These are phyloP conservation scores for Drosophila bipectinata DNA, from an alignment of 1,140 invertebrate species.

Conservation along the genomic window DNA sequence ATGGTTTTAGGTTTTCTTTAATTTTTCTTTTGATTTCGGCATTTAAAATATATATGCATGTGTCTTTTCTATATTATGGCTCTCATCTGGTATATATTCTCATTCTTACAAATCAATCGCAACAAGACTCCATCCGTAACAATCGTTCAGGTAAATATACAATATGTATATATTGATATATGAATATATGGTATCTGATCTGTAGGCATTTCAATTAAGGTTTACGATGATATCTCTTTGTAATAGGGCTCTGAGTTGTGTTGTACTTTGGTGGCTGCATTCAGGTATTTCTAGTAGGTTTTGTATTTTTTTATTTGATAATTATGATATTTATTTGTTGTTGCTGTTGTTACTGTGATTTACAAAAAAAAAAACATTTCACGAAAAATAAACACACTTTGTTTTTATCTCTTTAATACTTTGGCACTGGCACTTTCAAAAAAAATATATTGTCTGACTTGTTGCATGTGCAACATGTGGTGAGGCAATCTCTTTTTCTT, in stretches of 20 bases:
- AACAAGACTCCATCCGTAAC: background rate
- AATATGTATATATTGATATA: background rate
- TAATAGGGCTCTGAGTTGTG: background rate
- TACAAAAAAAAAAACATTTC: background rate
- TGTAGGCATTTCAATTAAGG: background rate
- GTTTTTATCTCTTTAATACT: background rate
- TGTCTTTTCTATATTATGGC: background rate
- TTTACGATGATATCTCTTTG: background rate
- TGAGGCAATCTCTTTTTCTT: background rate
- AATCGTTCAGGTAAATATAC: background rate
- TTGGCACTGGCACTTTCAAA: conserved; percentile 5
- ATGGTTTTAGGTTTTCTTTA: conserved; percentile 5
- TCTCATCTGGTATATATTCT: background rate
- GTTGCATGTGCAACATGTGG: conserved; percentile 5
- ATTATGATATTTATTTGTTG: background rate
- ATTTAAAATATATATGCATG: conserved; percentile 17
- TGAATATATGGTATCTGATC: background rate
- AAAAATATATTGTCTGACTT: conserved; percentile 6
- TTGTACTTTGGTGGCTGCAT: conserved; percentile 3
- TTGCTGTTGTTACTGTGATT: background rate
- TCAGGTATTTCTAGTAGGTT: conserved; percentile 4
- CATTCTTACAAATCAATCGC: background rate
- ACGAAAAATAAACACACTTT: conserved; percentile 2
- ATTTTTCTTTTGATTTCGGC: background rate
- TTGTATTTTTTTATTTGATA: background rate